phyloP scores from a whole-genome alignment of 1,140 invertebrate species.

The Calephelis virginiensis region DNA sequence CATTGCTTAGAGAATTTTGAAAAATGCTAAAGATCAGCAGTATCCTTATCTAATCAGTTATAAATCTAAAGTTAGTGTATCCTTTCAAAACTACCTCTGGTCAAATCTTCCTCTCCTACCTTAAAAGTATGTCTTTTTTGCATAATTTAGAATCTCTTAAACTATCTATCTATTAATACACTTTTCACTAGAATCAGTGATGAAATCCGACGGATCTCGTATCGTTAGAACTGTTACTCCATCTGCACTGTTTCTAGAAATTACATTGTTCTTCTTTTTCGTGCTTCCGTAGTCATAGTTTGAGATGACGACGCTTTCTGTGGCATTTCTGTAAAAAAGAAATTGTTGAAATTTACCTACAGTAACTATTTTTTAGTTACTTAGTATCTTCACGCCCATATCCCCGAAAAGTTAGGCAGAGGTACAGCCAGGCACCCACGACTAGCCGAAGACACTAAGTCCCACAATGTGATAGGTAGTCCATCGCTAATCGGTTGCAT shows the following conservation, averaged over 20 bases:
- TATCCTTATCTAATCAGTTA: too few relatives aligned
- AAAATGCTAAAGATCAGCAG: too few relatives aligned
- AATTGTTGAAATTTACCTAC: neutral
- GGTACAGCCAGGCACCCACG: too few relatives aligned
- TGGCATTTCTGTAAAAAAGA: constrained; percentile 57
- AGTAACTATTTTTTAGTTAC: too few relatives aligned
- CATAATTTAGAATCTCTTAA: neutral
- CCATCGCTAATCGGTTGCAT: too few relatives aligned
- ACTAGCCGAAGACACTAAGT: too few relatives aligned
- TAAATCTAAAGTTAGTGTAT: neutral
- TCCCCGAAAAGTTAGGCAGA: too few relatives aligned
- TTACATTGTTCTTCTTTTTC: constrained; percentile 70
- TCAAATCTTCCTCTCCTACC: constrained; percentile 1
- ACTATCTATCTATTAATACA: constrained; percentile 54
- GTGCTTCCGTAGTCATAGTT: constrained; percentile 72
- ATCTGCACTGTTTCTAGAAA: constrained; percentile 59
- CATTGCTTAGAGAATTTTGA: too few relatives aligned
- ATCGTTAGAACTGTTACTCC: constrained; percentile 69
- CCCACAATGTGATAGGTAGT: too few relatives aligned
- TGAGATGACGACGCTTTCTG: constrained; percentile 72
- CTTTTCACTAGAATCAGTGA: constrained; percentile 55
- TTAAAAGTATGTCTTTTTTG: constrained; percentile 17
- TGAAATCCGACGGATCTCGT: constrained; percentile 58
- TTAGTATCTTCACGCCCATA: too few relatives aligned
- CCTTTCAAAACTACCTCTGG: neutral